phyloP scores from a whole-genome alignment of 1,140 invertebrate species.

The Acyrthosiphon pisum region DNA sequence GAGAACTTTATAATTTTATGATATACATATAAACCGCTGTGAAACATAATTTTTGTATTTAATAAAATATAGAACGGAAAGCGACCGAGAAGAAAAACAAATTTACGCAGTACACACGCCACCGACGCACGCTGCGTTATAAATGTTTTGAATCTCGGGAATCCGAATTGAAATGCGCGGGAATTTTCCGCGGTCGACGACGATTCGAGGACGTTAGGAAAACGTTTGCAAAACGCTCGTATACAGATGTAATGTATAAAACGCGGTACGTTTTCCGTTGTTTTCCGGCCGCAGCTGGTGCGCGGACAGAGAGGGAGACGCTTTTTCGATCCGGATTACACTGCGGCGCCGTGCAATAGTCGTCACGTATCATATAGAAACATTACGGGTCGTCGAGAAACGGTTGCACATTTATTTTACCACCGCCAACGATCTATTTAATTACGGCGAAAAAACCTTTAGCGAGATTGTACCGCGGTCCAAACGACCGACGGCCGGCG shows the following conservation, averaged over 20 bases:
- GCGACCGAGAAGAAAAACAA: neutral
- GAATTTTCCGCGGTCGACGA: neutral
- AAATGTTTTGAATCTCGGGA: neutral
- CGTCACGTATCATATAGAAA: neutral
- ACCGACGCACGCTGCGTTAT: too few species aligned
- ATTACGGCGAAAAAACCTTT: conserved; percentile 1
- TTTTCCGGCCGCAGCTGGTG: too few species aligned
- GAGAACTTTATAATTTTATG: neutral
- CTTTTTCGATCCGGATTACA: neutral
- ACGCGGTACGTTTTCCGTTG: neutral
- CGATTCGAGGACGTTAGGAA: neutral
- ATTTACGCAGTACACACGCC: neutral
- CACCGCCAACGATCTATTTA: neutral
- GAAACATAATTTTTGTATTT: neutral
- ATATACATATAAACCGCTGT: neutral
- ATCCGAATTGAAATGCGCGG: neutral
- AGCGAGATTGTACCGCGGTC: neutral
- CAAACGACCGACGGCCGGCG: neutral
- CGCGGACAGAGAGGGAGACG: neutral
- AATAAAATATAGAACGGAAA: too few species aligned
- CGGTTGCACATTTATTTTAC: neutral
- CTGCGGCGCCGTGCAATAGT: neutral
- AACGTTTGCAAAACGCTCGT: neutral
- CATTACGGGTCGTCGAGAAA: neutral
- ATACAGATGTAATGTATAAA: neutral